phyloP scores from a whole-genome alignment of 2,797 vertebrate genomes.

The Lophius americanus region DNA sequence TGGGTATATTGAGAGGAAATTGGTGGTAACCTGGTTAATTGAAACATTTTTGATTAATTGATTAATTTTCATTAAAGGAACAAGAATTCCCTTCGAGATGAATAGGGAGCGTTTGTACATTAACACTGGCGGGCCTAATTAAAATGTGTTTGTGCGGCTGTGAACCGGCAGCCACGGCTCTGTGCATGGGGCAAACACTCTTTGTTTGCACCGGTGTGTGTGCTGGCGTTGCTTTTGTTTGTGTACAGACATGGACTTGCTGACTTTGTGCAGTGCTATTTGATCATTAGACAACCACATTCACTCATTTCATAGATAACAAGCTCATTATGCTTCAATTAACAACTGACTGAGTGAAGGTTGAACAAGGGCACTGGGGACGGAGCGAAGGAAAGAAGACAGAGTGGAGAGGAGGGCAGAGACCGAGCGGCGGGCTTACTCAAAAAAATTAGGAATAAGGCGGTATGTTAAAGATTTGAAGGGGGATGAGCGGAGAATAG shows the following conservation, averaged over 20 bases:
- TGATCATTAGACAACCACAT: slow-evolving; percentile 55
- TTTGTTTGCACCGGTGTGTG: too few species aligned
- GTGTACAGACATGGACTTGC: slow-evolving; percentile 4
- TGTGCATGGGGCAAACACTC: slow-evolving; percentile 9
- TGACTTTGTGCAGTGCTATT: slow-evolving; percentile 24
- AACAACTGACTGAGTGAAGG: slow-evolving; percentile 60
- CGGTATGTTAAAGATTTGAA: slow-evolving; percentile 33
- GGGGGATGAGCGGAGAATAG: slow-evolving; percentile 14
- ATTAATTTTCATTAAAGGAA: too few species aligned
- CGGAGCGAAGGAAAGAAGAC: slow-evolving; percentile 9
- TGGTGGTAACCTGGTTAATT: too few species aligned
- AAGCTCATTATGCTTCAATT: slow-evolving; percentile 69
- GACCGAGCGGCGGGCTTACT: slow-evolving; percentile 23
- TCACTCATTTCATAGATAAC: slow-evolving; percentile 62
- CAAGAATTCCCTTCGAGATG: too few species aligned
- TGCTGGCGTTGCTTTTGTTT: slow-evolving; percentile 6
- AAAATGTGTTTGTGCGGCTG: too few species aligned
- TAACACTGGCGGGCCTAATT: too few species aligned
- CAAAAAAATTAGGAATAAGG: slow-evolving; percentile 38
- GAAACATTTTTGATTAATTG: too few species aligned
- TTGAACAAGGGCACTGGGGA: slow-evolving; percentile 37
- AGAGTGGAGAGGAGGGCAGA: slow-evolving; percentile 21
- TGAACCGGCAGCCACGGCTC: too few species aligned
- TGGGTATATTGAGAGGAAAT: too few species aligned
- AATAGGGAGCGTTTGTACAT: too few species aligned